These are phyloP conservation scores for Entelurus aequoreus DNA, from an alignment of 2,113 vertebrate genomes.

Conservation along the genomic window DNA sequence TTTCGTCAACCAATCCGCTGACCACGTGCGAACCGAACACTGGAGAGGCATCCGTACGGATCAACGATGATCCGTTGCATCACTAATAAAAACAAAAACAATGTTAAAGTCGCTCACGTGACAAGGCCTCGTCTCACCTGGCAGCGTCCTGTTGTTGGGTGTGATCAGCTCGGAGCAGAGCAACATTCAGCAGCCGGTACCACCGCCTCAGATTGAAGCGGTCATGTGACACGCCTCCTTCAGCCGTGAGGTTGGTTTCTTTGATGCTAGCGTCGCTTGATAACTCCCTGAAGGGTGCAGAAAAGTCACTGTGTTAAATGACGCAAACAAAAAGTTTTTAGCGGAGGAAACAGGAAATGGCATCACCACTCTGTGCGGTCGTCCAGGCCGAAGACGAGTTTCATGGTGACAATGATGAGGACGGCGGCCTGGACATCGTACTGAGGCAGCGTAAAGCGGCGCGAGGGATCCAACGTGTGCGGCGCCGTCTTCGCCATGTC, in stretches of 20 bases:
- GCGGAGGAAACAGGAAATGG: background rate
- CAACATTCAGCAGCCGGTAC: slow-evolving; percentile 42
- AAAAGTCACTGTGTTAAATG: background rate
- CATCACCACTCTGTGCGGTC: slow-evolving; percentile 83
- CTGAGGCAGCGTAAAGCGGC: slow-evolving; percentile 52
- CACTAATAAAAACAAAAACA: background rate
- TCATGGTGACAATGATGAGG: slow-evolving; percentile 80
- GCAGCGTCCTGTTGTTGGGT: background rate
- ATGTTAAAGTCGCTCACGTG: background rate
- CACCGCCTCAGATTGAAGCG: slow-evolving; percentile 51
- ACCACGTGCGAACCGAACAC: too few relatives aligned
- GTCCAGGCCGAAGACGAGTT: slow-evolving; percentile 83
- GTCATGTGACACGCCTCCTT: background rate
- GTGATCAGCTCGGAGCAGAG: slow-evolving; percentile 25
- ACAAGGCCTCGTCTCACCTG: slow-evolving; percentile 29
- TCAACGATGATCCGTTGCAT: too few relatives aligned
- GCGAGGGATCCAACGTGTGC: slow-evolving; percentile 70
- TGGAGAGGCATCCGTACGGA: too few relatives aligned
- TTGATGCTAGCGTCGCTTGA: background rate
- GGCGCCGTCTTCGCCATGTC: slow-evolving; percentile 59
- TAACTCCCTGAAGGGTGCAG: background rate
- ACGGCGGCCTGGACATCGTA: slow-evolving; percentile 82
- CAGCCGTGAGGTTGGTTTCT: background rate
- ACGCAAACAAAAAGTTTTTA: background rate
- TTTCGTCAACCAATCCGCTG: too few relatives aligned